Percentiles rank a stretch among this genome's conserved stretches.
Evolutionary conservation across 2,797 vertebrate genomes (phyloP).

Genomic region (Fringilla coelebs): DNA sequence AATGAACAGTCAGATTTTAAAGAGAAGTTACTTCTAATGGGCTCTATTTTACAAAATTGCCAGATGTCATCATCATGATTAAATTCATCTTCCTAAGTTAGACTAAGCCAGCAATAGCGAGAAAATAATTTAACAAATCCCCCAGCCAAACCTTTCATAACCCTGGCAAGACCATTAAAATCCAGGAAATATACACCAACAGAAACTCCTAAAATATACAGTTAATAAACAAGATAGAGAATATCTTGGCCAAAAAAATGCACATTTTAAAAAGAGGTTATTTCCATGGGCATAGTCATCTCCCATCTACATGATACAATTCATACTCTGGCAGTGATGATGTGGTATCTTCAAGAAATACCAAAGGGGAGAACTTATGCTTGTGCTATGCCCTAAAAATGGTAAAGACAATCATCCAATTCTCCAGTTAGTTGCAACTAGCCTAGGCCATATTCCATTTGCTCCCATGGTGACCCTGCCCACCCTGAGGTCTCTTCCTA

Average conservation of each 20-base stretch:
- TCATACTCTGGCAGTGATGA: background rate
- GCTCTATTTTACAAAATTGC: background rate
- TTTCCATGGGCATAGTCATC: background rate
- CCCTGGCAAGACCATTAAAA: background rate
- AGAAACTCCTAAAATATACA: background rate
- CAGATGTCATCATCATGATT: constrained; percentile 7
- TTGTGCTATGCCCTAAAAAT: background rate
- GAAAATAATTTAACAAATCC: background rate
- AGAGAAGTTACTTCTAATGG: constrained; percentile 5
- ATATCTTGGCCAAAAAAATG: background rate
- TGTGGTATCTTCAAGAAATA: background rate
- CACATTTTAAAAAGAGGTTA: background rate
- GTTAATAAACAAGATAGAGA: background rate
- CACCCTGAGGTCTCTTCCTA: background rate
- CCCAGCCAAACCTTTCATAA: background rate
- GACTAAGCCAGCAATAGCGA: background rate
- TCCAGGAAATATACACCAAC: background rate
- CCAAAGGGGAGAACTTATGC: background rate
- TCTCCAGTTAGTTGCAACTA: background rate
- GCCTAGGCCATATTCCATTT: background rate
- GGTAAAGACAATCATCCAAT: background rate
- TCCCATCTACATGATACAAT: background rate
- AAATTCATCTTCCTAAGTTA: background rate
- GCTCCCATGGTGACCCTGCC: background rate
- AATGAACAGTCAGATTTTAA: background rate